Evolutionary conservation across 1,140 invertebrate species (phyloP), one percentile per base, ranked within the genome.

Genomic region (Scylla paramamosain): DNA sequence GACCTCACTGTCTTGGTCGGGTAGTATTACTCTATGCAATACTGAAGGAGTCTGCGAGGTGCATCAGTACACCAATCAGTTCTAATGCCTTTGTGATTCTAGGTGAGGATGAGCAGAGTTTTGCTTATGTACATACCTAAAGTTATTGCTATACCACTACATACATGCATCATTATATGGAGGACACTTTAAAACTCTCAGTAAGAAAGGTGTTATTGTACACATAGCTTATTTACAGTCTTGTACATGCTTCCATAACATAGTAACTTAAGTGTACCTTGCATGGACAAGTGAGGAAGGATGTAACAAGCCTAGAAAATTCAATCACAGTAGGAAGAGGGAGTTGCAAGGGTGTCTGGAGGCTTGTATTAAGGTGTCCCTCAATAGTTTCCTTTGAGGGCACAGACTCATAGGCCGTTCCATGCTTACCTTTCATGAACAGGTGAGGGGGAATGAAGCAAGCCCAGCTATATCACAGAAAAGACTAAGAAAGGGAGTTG

Each of bases 221-320:
- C 20, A 77, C 67, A n/a, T 77, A 59, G 67, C 67, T 25, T 77
- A 77, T 77, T n/a, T n/a, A 77, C 20, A 77, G n/a, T 77, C 20
- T 20, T 77, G 67, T 77, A 77, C 67, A 77, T 77, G 67, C 67
- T 77, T 77, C 67, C 67, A 77, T 77, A 77, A 25, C 67, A 77
- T 77, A 77, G 67, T 77, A 77, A 77, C n/a, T 77, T 20, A 77
- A 16, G 16, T 77, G n/a, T 77, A n/a, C 67, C n/a, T 7, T n/a
- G 67, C 67, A 77, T 77, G 67, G 20, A 77, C 67, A n/a, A 77
- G 25, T 77, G n/a, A n/a, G 67, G 25, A 77, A n/a, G 25, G 20
- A 77, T n/a, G n/a, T 1, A 77, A n/a, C 10, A n/a, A 20, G 25
- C 8, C 67, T 20, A n/a, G 16, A 20, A 77, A 7, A n/a, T 20